Conservation (phyloP, 2,113 vertebrate species). For the Sula dactylatra region DNA sequence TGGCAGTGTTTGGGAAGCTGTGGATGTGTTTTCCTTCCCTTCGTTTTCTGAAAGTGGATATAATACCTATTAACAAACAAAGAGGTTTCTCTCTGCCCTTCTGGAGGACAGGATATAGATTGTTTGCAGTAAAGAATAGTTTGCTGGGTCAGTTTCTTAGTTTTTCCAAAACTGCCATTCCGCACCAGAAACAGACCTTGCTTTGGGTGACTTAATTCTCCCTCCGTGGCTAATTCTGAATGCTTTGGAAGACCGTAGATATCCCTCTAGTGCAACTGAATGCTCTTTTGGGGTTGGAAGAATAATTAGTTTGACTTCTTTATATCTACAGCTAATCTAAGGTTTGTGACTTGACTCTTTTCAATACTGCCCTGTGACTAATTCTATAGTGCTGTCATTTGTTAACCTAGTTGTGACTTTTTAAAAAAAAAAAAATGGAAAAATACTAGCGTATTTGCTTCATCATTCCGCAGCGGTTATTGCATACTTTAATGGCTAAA, state of each 20-base stretch:
- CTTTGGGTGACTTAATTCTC: neutral
- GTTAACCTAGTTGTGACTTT: neutral
- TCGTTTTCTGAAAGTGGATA: neutral
- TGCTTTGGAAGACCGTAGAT: rapidly evolving
- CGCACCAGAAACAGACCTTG: neutral
- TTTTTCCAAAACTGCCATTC: neutral
- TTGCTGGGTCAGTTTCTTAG: neutral
- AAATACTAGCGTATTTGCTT: neutral
- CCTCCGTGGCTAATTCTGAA: neutral
- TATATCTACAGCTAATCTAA: neutral
- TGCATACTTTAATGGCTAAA: neutral
- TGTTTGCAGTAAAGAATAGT: neutral
- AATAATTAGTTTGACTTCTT: neutral
- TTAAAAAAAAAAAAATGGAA: neutral
- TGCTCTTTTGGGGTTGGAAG: neutral
- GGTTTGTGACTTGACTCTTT: neutral
- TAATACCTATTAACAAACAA: rapidly evolving
- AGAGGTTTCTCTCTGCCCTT: neutral
- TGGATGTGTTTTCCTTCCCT: neutral
- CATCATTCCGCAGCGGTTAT: neutral
- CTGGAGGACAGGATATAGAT: neutral
- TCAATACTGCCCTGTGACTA: neutral
- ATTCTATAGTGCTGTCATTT: neutral
- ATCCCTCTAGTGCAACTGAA: neutral
- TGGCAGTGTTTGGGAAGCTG: neutral